Conservation (phyloP, 2,888 invertebrate genomes). For the Campaea margaritaria region DNA sequence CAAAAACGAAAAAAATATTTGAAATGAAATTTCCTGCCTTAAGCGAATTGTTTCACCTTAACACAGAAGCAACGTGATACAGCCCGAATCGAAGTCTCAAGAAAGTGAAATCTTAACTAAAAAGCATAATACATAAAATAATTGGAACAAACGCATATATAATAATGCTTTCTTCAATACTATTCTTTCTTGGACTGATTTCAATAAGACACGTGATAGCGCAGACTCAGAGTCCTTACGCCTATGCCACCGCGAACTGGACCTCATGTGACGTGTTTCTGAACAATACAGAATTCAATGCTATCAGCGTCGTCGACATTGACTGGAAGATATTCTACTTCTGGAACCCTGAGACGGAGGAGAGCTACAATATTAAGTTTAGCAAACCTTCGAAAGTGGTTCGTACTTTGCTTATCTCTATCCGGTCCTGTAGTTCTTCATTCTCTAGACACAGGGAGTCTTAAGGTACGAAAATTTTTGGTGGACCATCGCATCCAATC, state of each 20-base stretch:
- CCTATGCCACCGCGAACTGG: constrained; percentile 45
- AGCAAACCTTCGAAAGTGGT: constrained; percentile 55
- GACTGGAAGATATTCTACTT: constrained; percentile 71
- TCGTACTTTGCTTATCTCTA: constrained; percentile 35
- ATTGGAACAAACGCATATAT: too few species aligned
- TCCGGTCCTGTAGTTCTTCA: too few species aligned
- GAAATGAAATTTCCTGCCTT: too few species aligned
- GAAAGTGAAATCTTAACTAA: too few species aligned
- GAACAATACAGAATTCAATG: constrained; percentile 51
- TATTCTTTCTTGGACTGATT: constrained; percentile 4
- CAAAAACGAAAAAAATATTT: too few species aligned
- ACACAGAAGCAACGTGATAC: too few species aligned
- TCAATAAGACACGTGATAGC: constrained; percentile 1
- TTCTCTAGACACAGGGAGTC: background rate
- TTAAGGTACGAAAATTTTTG: too few species aligned
- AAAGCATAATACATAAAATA: background rate
- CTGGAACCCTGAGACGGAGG: constrained; percentile 56
- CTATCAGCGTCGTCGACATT: constrained; percentile 50
- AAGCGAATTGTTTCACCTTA: too few species aligned
- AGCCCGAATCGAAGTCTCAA: too few species aligned
- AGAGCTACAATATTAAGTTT: constrained; percentile 57
- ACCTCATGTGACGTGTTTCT: constrained; percentile 66
- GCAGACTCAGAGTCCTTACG: background rate
- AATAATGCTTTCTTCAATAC: constrained; percentile 2
- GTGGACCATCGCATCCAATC: too few species aligned